Evolutionary conservation across 2,797 vertebrate species (phyloP).

Genomic region (Sebastes matsubarae): DNA sequence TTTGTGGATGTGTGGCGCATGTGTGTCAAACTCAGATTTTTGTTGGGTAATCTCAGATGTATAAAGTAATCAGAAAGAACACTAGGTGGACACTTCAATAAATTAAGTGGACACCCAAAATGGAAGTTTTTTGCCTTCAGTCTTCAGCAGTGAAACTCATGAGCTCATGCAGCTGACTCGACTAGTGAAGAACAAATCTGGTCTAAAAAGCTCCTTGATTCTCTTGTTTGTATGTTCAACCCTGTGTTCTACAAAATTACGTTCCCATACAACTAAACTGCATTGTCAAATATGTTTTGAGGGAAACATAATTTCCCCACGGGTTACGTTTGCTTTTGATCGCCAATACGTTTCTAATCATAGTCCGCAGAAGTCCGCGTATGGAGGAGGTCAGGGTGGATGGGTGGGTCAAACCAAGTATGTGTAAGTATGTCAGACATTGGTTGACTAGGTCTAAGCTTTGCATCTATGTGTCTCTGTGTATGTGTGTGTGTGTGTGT

Average conservation of each 20-base stretch:
- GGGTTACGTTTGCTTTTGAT: too few relatives aligned
- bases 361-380: too few relatives aligned
- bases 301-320: too few relatives aligned
- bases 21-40: background rate
- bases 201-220: background rate
- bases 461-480: background rate
- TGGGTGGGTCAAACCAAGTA: too few relatives aligned
- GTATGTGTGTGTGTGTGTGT: background rate
- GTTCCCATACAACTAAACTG: background rate
- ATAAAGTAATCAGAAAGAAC: background rate
- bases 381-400: too few relatives aligned
- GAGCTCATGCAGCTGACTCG: background rate
- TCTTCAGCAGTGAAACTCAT: background rate
- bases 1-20: background rate
- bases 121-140: background rate
- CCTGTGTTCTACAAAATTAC: background rate
- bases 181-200: background rate
- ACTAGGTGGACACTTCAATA: background rate
- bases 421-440: background rate
- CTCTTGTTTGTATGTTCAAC: background rate
- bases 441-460: background rate
- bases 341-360: too few relatives aligned
- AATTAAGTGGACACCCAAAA: background rate
- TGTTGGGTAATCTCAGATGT: background rate
- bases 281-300: background rate